A percentile compares a stretch with the other conserved stretches of the same genome.
phyloP scores from a whole-genome alignment of 1,140 invertebrate genomes.

The Melanaphis sacchari region DNA sequence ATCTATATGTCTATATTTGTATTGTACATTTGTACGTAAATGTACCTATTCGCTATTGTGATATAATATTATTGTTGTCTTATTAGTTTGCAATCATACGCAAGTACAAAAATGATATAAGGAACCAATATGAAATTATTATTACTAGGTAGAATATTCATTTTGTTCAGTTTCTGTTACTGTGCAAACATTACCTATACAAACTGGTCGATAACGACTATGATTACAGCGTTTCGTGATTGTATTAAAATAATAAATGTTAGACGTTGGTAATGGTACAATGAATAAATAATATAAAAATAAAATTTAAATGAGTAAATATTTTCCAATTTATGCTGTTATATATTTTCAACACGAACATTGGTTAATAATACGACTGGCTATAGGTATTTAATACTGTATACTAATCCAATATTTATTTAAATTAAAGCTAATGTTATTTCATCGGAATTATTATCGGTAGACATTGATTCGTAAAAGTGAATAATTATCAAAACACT shows the following conservation, averaged over 20 bases:
- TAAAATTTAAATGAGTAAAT: slow-evolving; percentile 6
- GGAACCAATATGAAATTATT: neutral
- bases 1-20: neutral
- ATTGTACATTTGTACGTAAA: neutral
- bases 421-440: neutral
- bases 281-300: neutral
- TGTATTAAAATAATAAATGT: neutral
- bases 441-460: neutral
- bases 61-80: neutral
- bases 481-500: neutral
- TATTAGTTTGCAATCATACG: neutral
- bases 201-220: neutral
- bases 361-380: neutral
- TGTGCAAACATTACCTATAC: neutral
- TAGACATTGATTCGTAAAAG: slow-evolving; percentile 12
- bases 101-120: neutral
- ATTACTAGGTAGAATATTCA: neutral
- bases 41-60: neutral
- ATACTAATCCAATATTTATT: neutral
- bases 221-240: neutral
- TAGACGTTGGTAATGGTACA: neutral
- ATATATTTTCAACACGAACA: neutral
- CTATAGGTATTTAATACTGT: neutral
- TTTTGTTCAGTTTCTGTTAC: neutral
- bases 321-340: neutral